Conservation (phyloP, 2,888 invertebrate species). For the Philopedon plagiatum region DNA sequence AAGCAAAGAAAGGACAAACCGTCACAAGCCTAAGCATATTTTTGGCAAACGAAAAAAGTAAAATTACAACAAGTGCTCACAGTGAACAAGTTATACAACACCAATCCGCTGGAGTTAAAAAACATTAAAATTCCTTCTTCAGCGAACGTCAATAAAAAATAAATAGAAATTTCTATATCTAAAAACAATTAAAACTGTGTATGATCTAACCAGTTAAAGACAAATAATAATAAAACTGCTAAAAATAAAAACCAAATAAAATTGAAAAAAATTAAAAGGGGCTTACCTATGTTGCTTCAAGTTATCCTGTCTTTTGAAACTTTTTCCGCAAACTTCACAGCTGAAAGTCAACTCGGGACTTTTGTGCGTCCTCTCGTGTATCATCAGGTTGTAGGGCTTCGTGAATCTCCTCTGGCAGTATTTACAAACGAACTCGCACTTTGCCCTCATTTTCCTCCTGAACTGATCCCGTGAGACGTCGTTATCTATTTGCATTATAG, state of each 20-base stretch:
- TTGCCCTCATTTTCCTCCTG: slow-evolving; percentile 90
- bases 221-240: neutral
- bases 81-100: too few species aligned
- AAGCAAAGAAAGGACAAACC: too few species aligned
- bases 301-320: slow-evolving; percentile 98
- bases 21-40: too few species aligned
- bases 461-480: slow-evolving; percentile 89
- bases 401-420: slow-evolving; percentile 98
- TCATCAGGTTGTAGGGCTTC: slow-evolving; percentile 98
- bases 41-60: too few species aligned
- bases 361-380: slow-evolving; percentile 98
- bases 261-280: neutral
- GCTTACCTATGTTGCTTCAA: slow-evolving; percentile 92
- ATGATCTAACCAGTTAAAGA: too few species aligned
- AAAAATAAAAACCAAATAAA: neutral
- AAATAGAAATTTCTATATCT: too few species aligned
- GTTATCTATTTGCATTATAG: slow-evolving; percentile 91
- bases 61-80: too few species aligned
- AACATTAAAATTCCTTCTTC: too few species aligned
- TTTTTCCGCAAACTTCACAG: slow-evolving; percentile 98
- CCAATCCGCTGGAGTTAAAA: too few species aligned
- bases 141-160: too few species aligned
- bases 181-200: too few species aligned
- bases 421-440: slow-evolving; percentile 98
- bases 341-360: slow-evolving; percentile 96